Conservation (phyloP, 2,888 invertebrate genomes). For the Andricus quercusramuli region DNA sequence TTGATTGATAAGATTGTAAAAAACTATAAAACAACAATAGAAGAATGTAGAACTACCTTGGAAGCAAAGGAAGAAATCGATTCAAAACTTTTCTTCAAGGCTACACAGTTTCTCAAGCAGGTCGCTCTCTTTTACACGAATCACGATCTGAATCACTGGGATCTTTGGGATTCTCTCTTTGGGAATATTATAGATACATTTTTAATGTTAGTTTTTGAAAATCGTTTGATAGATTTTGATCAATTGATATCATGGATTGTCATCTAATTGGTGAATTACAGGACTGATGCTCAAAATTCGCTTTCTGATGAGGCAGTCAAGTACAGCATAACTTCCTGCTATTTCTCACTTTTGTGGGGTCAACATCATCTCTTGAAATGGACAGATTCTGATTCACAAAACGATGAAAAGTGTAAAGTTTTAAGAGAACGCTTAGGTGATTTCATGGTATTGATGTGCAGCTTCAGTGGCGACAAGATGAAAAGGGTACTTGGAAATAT, state of each 20-base stretch:
- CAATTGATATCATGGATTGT: not conserved
- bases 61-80: slow-evolving; percentile 92
- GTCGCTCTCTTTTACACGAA: slow-evolving; percentile 96
- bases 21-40: slow-evolving; percentile 91
- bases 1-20: slow-evolving; percentile 95
- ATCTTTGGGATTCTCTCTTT: slow-evolving; percentile 93
- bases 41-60: slow-evolving; percentile 89
- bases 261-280: not conserved
- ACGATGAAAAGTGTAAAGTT: slow-evolving; percentile 82
- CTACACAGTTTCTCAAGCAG: slow-evolving; percentile 94
- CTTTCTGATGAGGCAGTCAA: slow-evolving; percentile 83
- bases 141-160: slow-evolving; percentile 96
- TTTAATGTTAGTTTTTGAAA: slow-evolving; percentile 44
- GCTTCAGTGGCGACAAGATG: slow-evolving; percentile 84
- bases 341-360: slow-evolving; percentile 93
- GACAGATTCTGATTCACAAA: slow-evolving; percentile 81
- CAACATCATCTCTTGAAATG: slow-evolving; percentile 90
- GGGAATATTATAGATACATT: slow-evolving; percentile 84
- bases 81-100: slow-evolving; percentile 96
- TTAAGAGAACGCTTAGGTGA: slow-evolving; percentile 86
- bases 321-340: slow-evolving; percentile 91
- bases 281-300: slow-evolving; percentile 55
- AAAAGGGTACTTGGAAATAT: slow-evolving; percentile 83
- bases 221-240: not conserved
- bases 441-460: slow-evolving; percentile 87